Percentiles rank a stretch among this genome's conserved stretches.
Evolutionary conservation across 2,113 vertebrate genomes (phyloP).

Genomic region (Potamarius usumacintae): DNA sequence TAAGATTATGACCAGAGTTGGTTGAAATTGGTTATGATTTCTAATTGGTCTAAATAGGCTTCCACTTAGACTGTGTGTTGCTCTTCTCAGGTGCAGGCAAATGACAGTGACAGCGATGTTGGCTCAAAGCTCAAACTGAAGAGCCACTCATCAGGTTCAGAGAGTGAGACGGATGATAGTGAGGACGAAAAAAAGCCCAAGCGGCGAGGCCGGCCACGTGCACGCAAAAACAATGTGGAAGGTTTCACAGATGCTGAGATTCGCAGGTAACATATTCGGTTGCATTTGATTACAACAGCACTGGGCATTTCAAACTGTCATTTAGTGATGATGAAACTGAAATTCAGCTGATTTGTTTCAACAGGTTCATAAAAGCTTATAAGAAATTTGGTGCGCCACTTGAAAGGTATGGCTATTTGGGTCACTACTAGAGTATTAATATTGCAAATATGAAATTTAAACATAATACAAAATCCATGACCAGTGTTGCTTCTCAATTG

Average conservation of each 20-base stretch:
- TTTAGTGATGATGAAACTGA: neutral
- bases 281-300: neutral
- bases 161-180: conserved; percentile 92
- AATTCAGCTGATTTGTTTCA: conserved; percentile 10
- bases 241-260: conserved; percentile 96
- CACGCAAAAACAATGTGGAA: conserved; percentile 94
- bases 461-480: neutral
- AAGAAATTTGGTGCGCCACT: conserved; percentile 98
- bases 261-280: conserved; percentile 76
- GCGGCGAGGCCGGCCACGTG: conserved; percentile 87
- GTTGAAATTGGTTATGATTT: neutral
- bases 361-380: conserved; percentile 97
- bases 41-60: neutral
- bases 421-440: neutral
- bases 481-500: neutral
- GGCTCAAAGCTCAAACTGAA: conserved; percentile 94
- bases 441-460: neutral
- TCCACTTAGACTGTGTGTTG: neutral
- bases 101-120: conserved; percentile 94
- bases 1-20: neutral
- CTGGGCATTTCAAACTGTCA: neutral
- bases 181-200: conserved; percentile 95
- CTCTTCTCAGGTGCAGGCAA: conserved; percentile 81
- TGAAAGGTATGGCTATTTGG: conserved; percentile 77
- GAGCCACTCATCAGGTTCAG: conserved; percentile 88